Base-by-base conservation (phyloP, 2,888 invertebrate species). In the Allygus modestus region DNA sequence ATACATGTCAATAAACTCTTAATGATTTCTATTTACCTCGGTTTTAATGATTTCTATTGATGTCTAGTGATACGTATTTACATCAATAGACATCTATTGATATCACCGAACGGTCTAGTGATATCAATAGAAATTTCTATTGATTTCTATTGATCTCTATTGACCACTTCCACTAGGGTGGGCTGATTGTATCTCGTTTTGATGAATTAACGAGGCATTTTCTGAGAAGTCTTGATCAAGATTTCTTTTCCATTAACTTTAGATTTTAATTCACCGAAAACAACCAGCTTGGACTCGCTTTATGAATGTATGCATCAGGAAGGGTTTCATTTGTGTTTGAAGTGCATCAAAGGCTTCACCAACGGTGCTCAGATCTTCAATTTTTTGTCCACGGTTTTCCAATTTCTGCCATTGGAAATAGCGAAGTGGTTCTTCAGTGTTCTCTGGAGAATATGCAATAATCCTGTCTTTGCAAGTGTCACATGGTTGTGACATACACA, bases 121-220 rank as follows among this genome's bases (percentile, higher is more conserved):
- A n/a, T n/a, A n/a, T n/a, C n/a, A n/a, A n/a, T n/a, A n/a, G n/a
- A n/a, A n/a, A n/a, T n/a, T n/a, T n/a, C n/a, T n/a, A n/a, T n/a
- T n/a, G n/a, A n/a, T n/a, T n/a, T n/a, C n/a, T n/a, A n/a, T n/a
- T n/a, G n/a, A n/a, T n/a, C n/a, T n/a, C n/a, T n/a, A n/a, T n/a
- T n/a, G n/a, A n/a, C n/a, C n/a, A n/a, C n/a, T n/a, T n/a, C n/a
- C n/a, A n/a, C n/a, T n/a, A n/a, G n/a, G n/a, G n/a, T n/a, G 73
- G 2, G 73, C 73, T 23, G 41, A 41, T n/a, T 73, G 73, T 31
- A 73, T 73, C n/a, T 73, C 73, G 43, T 73, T 43, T 73, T 73
- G 73, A n/a, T 33, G 43, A n/a, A 73, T 7, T 23, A 73, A n/a
- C 9, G 73, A 31, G 4, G 73, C 73, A 81, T 81, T 33, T 43